These are phyloP conservation scores for Meganola albula DNA, from an alignment of 2,888 invertebrate species.

Conservation along the genomic window DNA sequence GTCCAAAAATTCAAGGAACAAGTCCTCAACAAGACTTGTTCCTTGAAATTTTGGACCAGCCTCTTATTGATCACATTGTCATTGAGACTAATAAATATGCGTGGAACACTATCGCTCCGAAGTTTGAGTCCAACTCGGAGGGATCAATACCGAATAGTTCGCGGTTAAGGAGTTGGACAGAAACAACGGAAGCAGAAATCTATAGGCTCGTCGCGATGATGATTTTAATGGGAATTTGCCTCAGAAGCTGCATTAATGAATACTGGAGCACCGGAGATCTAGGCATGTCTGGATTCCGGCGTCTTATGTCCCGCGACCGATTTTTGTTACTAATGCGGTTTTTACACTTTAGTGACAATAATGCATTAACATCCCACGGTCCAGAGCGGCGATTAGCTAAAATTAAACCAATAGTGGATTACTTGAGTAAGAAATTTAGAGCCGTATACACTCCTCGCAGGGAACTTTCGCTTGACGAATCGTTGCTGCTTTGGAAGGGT, in stretches of 20 bases:
- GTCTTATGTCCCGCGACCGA: conserved; percentile 9
- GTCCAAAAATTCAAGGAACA: conserved; percentile 10
- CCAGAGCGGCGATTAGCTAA: conserved; percentile 5
- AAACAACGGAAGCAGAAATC: conserved; percentile 14
- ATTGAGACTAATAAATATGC: conserved; percentile 10
- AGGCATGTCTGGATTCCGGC: conserved; percentile 11
- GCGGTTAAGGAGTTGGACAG: conserved; percentile 13
- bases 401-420: conserved; percentile 6
- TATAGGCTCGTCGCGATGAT: conserved; percentile 14
- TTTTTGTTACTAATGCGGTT: conserved; percentile 10
- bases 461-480: conserved; percentile 13
- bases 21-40: conserved; percentile 6
- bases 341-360: conserved; percentile 12
- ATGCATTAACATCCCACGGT: conserved; percentile 2
- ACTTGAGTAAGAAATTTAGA: conserved; percentile 8
- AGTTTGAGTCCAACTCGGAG: conserved; percentile 5
- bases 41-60: conserved; percentile 8
- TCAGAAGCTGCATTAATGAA: conserved; percentile 8
- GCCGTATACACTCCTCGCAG: conserved; percentile 5
- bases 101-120: conserved; percentile 7
- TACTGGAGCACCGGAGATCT: conserved; percentile 13
- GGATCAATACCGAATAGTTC: conserved; percentile 7
- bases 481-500: conserved; percentile 19
- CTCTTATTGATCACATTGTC: conserved; percentile 8
- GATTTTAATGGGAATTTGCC: conserved; percentile 10